These are phyloP conservation scores for Stratiomys singularior DNA, from an alignment of 2,888 invertebrate species.

Conservation along the genomic window DNA sequence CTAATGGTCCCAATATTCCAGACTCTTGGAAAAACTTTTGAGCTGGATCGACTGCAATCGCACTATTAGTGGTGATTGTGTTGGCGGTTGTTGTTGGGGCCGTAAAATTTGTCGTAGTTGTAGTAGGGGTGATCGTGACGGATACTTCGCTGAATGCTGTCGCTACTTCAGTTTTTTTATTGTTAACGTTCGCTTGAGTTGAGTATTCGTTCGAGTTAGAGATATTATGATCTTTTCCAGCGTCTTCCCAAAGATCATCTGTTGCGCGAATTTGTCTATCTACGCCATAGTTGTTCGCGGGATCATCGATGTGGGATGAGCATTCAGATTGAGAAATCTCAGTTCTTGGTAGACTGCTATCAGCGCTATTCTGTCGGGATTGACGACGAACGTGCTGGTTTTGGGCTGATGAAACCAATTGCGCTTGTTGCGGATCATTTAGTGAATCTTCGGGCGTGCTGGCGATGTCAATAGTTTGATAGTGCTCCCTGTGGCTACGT, in stretches of 20 bases:
- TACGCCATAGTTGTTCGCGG: background rate
- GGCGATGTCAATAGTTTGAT: slow-evolving; percentile 38
- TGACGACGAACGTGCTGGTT: background rate
- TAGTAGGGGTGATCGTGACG: slow-evolving; percentile 3
- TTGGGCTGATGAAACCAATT: background rate
- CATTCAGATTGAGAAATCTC: background rate
- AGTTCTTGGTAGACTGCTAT: background rate
- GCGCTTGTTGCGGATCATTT: background rate
- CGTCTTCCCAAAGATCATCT: slow-evolving; percentile 25
- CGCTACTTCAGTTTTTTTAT: background rate
- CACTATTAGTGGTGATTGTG: background rate
- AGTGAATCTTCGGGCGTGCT: slow-evolving; percentile 21
- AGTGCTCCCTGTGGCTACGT: slow-evolving; percentile 31
- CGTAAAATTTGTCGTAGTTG: background rate
- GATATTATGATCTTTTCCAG: background rate
- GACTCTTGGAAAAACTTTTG: slow-evolving; percentile 59
- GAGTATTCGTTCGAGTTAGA: slow-evolving; percentile 21
- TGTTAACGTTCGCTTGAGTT: slow-evolving; percentile 1
- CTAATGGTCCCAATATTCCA: slow-evolving; percentile 59
- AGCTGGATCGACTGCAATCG: slow-evolving; percentile 55
- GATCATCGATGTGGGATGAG: background rate
- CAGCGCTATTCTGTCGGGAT: background rate
- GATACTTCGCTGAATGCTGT: background rate
- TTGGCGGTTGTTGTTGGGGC: background rate
- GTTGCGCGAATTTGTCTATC: background rate